Percentiles rank a stretch among this genome's conserved stretches.
Conservation (phyloP, 1,140 invertebrate species). For the Drosophila ananassae region DNA sequence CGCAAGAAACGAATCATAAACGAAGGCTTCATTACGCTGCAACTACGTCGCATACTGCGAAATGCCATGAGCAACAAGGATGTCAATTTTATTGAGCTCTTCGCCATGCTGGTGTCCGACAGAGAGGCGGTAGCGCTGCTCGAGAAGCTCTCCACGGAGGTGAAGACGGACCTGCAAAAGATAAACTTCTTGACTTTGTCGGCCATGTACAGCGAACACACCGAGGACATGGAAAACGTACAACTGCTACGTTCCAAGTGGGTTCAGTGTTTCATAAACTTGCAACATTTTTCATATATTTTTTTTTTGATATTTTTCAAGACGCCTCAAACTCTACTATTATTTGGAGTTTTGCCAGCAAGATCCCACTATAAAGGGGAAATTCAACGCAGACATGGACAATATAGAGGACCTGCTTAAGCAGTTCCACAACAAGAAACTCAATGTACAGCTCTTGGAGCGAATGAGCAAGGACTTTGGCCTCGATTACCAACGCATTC, state of each 20-base stretch:
- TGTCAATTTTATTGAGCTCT: constrained; percentile 72
- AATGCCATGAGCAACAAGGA: constrained; percentile 69
- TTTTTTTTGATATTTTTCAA: constrained; percentile 9
- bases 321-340: constrained; percentile 76
- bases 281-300: not conserved
- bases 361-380: constrained; percentile 69
- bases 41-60: constrained; percentile 67
- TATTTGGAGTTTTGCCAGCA: constrained; percentile 80
- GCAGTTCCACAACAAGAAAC: constrained; percentile 73
- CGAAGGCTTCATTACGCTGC: constrained; percentile 68
- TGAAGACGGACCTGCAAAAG: constrained; percentile 75
- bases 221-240: constrained; percentile 59
- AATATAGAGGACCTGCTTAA: constrained; percentile 73
- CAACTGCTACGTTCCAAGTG: constrained; percentile 63
- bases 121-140: constrained; percentile 48
- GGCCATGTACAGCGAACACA: constrained; percentile 74
- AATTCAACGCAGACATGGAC: constrained; percentile 75
- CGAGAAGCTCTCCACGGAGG: constrained; percentile 60
- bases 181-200: constrained; percentile 73
- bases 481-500: constrained; percentile 76
- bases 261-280: not conserved
- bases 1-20: constrained; percentile 65
- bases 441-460: constrained; percentile 69
- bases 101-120: constrained; percentile 68
- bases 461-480: constrained; percentile 76